Evolutionary conservation across 2,888 invertebrate species (phyloP).

Genomic region (Drosophila merina): DNA sequence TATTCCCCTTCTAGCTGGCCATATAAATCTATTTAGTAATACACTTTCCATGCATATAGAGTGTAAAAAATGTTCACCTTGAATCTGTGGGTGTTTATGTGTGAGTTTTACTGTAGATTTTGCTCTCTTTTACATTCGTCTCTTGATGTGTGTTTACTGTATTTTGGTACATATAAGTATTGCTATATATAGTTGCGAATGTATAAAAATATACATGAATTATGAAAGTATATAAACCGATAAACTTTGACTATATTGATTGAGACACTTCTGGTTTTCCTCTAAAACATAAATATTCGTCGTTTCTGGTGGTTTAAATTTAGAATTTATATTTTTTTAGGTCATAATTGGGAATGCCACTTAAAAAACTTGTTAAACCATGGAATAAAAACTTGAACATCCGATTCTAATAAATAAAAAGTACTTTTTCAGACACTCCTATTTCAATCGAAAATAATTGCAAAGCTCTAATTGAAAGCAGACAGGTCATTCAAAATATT

Average conservation of each 20-base stretch:
- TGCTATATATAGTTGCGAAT: slow-evolving; percentile 15
- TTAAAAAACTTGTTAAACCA: background rate
- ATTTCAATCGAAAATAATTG: background rate
- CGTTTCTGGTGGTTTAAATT: slow-evolving; percentile 13
- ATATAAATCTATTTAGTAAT: background rate
- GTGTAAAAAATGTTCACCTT: slow-evolving; percentile 6
- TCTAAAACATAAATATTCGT: slow-evolving; percentile 5
- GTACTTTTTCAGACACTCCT: background rate
- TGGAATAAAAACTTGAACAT: background rate
- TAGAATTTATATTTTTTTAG: slow-evolving; percentile 20
- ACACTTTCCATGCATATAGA: background rate
- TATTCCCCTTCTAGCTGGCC: slow-evolving; percentile 1
- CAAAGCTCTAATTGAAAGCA: background rate
- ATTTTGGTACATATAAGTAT: background rate
- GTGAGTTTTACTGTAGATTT: slow-evolving; percentile 6
- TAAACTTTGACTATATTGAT: slow-evolving; percentile 14
- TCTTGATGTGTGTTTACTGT: slow-evolving; percentile 31
- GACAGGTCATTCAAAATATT: background rate
- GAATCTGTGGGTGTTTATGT: slow-evolving; percentile 4
- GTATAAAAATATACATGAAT: slow-evolving; percentile 20
- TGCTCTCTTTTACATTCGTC: slow-evolving; percentile 24
- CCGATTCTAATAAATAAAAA: background rate
- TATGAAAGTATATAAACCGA: slow-evolving; percentile 2
- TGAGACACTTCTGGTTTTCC: slow-evolving; percentile 2
- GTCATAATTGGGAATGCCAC: background rate